A percentile compares a stretch with the other conserved stretches of the same genome.
These are phyloP conservation scores for Otolemur garnettii DNA, from an alignment of 2,113 vertebrate genomes.

Conservation along the genomic window DNA sequence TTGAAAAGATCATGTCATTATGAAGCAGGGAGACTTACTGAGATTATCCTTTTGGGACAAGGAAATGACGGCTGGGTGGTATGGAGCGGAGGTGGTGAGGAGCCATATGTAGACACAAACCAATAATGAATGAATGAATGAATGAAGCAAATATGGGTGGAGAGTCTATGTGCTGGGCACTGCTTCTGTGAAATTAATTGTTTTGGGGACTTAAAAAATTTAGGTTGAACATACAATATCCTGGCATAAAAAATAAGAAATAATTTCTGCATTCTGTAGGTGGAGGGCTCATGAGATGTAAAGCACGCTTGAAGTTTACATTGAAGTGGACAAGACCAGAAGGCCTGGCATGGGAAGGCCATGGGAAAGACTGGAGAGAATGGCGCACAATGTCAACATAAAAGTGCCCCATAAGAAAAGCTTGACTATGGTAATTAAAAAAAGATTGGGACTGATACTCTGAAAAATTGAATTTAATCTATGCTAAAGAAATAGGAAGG, in stretches of 20 bases:
- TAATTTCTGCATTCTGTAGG: neutral
- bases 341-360: neutral
- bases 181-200: neutral
- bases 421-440: neutral
- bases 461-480: constrained; percentile 37
- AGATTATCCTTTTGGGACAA: neutral
- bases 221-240: neutral
- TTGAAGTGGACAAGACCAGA: neutral
- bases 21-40: neutral
- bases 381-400: neutral
- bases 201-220: neutral
- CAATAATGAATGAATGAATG: neutral
- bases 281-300: neutral
- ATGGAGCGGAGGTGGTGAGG: neutral
- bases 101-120: neutral
- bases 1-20: neutral
- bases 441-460: neutral
- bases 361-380: neutral
- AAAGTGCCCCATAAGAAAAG: neutral
- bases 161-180: too few relatives aligned
- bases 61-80: neutral
- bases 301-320: neutral
- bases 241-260: neutral
- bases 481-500: neutral
- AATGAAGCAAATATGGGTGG: neutral